Evolutionary conservation across 2,113 vertebrate genomes (phyloP).

Genomic region (Perca schrenkii): DNA sequence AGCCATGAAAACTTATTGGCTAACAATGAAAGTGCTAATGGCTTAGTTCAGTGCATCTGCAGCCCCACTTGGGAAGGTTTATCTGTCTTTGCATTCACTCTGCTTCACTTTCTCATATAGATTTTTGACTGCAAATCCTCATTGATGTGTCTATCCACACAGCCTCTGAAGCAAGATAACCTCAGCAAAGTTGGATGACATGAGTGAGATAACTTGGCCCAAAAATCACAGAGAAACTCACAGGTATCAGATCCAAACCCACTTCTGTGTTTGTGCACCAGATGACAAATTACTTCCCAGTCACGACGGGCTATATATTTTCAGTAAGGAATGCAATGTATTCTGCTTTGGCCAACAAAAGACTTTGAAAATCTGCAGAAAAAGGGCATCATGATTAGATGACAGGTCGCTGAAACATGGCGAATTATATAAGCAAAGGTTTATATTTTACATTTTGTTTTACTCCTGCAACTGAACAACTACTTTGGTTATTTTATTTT

Average conservation of each 20-base stretch:
- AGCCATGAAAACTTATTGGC: slow-evolving; percentile 21
- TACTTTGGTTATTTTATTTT: not conserved
- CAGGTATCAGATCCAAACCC: slow-evolving; percentile 8
- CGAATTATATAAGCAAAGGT: not conserved
- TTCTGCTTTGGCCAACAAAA: slow-evolving; percentile 4
- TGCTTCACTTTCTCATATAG: slow-evolving; percentile 38
- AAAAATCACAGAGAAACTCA: slow-evolving; percentile 18
- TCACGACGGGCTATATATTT: not conserved
- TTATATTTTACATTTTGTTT: not conserved
- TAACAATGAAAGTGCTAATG: slow-evolving; percentile 17
- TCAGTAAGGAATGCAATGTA: slow-evolving; percentile 3
- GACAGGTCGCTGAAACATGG: not conserved
- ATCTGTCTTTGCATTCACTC: slow-evolving; percentile 21
- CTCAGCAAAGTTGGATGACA: slow-evolving; percentile 27
- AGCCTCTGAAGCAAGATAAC: slow-evolving; percentile 53
- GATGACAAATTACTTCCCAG: not conserved
- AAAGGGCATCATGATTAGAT: not conserved
- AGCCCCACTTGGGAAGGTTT: slow-evolving; percentile 4
- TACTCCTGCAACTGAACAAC: not conserved
- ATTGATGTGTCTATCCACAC: slow-evolving; percentile 53
- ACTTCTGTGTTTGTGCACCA: not conserved
- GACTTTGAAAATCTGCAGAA: not conserved
- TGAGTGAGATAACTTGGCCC: slow-evolving; percentile 20
- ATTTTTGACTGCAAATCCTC: slow-evolving; percentile 52
- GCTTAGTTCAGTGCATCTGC: not conserved